Base-by-base conservation (phyloP, 2,888 invertebrate genomes). In the Melanostoma mellinum region DNA sequence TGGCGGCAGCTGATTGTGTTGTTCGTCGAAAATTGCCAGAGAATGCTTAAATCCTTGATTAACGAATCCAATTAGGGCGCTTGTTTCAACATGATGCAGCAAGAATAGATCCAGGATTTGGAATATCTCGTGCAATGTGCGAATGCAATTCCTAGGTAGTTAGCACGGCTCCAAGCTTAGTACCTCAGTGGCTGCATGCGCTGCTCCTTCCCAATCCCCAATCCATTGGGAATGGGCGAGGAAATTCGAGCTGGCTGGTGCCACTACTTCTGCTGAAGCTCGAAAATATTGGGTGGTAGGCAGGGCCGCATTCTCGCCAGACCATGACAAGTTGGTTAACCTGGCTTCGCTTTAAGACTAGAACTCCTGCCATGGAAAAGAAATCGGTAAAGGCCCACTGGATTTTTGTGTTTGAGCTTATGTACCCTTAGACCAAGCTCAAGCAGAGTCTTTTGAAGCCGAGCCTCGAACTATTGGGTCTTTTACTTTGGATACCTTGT, bases 11-110 rank as follows among this genome's bases (percentile, higher is more conserved):
- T 84, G 84, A 84, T 84, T 84, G 84, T 85, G 85, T 85, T 85
- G 85, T 85, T 85, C 80, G 86, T 85, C 80, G 86, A 86, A 87
- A 86, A 87, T 86, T 86, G 86, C 86, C 86, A 87, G 86, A 87
- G 87, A 86, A 87, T 86, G 87, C 86, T 87, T 87, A 87, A 87
- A 86, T 87, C 87, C 87, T 87, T 87, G 87, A 87, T 87, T 87
- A 87, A 87, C 87, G 87, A 87, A 87, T 87, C 87, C 87, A 87
- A 87, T 87, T 87, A 87, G 87, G 86, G 86, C 86, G 86, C 87
- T 87, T 87, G 87, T 87, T 87, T 86, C 84, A 86, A 86, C 85
- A 85, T 79, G 86, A 86, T 81, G 86, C 85, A 86, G 78, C 82
- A 85, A 79, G 86, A 86, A 86, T 82, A 85, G 85, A 85, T 78